Evolutionary conservation across 2,888 invertebrate species (phyloP).

Genomic region (Neria commutata): DNA sequence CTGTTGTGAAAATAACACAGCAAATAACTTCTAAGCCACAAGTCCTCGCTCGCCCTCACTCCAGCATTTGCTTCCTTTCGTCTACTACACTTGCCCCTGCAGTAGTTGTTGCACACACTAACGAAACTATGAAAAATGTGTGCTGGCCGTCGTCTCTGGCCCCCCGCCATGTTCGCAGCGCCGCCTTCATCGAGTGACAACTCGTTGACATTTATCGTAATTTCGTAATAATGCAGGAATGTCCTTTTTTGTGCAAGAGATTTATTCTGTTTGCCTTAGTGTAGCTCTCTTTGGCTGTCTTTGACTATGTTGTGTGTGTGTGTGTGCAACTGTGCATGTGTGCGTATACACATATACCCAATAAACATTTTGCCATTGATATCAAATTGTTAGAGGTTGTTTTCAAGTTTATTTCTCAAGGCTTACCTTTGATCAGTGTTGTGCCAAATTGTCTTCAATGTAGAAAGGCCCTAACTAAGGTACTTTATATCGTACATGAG

Average conservation of each 20-base stretch:
- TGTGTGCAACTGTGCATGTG: too few species aligned
- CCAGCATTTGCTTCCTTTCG: background rate
- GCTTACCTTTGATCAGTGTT: too few species aligned
- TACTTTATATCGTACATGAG: too few species aligned
- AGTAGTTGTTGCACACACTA: background rate
- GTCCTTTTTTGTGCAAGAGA: conserved; percentile 8
- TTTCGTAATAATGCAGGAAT: conserved; percentile 29
- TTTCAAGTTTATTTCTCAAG: too few species aligned
- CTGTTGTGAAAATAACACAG: conserved; percentile 54
- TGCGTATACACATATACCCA: too few species aligned
- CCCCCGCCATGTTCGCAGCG: background rate
- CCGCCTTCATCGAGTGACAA: conserved; percentile 25
- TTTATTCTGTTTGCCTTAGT: background rate
- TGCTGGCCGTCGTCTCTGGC: background rate
- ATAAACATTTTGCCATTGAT: too few species aligned
- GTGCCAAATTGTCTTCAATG: too few species aligned
- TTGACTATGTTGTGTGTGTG: too few species aligned
- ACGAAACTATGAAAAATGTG: background rate
- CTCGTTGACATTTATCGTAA: conserved; percentile 37
- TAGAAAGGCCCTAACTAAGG: too few species aligned
- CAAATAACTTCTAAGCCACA: conserved; percentile 54
- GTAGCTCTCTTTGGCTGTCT: background rate
- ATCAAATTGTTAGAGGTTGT: too few species aligned
- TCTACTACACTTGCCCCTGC: background rate
- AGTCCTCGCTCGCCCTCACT: too few species aligned